phyloP scores from a whole-genome alignment of 2,797 vertebrate genomes.

The Rhincodon typus region DNA sequence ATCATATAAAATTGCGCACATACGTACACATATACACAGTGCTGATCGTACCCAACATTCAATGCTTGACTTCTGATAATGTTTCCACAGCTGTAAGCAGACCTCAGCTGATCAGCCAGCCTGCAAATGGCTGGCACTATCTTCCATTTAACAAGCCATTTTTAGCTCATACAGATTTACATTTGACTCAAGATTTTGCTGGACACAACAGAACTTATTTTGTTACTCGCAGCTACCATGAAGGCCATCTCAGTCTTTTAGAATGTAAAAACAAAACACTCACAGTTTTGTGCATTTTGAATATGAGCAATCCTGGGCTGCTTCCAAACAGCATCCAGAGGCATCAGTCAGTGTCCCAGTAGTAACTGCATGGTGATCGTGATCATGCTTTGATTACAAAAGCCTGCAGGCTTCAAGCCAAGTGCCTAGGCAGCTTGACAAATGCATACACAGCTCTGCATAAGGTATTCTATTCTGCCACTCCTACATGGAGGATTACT shows the following conservation, averaged over 20 bases:
- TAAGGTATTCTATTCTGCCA: slow-evolving; percentile 24
- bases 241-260: slow-evolving; percentile 9
- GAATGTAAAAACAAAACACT: slow-evolving; percentile 62
- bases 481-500: background rate
- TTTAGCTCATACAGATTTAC: slow-evolving; percentile 29
- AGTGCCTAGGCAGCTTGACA: slow-evolving; percentile 50
- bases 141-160: slow-evolving; percentile 33
- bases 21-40: background rate
- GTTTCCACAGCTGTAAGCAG: slow-evolving; percentile 32
- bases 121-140: slow-evolving; percentile 31
- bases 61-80: slow-evolving; percentile 34
- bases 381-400: slow-evolving; percentile 98
- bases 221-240: background rate
- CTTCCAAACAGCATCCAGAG: slow-evolving; percentile 73
- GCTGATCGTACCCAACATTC: slow-evolving; percentile 23
- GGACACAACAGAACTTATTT: slow-evolving; percentile 11
- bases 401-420: slow-evolving; percentile 86
- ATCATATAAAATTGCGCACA: background rate
- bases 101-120: slow-evolving; percentile 36
- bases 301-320: slow-evolving; percentile 67
- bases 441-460: slow-evolving; percentile 30
- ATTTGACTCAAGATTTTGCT: background rate
- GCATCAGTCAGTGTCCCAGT: slow-evolving; percentile 63
- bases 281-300: slow-evolving; percentile 80
- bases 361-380: slow-evolving; percentile 75